These are phyloP conservation scores for Harpalus rufipes DNA, from an alignment of 2,888 invertebrate genomes.

Conservation along the genomic window DNA sequence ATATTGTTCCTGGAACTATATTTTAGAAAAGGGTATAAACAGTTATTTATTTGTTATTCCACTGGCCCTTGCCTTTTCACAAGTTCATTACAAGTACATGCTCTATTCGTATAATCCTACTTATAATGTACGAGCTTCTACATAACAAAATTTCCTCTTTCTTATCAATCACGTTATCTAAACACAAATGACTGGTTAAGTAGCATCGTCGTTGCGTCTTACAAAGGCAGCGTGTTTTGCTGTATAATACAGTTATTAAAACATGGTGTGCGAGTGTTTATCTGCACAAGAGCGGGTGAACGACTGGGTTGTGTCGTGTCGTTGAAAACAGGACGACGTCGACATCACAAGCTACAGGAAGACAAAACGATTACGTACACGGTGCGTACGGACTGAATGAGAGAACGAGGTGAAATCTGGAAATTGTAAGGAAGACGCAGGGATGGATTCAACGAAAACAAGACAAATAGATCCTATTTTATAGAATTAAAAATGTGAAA, in stretches of 20 bases:
- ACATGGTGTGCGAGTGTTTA: constrained; percentile 37
- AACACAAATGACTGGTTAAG: constrained; percentile 17
- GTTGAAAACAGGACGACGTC: background rate
- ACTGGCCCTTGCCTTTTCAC: no score
- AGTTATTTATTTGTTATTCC: no score
- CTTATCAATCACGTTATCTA: constrained; percentile 4
- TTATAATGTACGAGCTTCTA: no score
- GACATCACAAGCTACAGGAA: constrained; percentile 17
- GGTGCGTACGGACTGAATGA: background rate
- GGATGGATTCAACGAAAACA: background rate
- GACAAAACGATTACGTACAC: constrained; percentile 44
- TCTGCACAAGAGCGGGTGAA: background rate
- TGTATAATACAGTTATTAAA: constrained; percentile 52
- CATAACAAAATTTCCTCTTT: background rate
- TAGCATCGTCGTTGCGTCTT: background rate
- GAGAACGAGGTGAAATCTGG: constrained; percentile 39
- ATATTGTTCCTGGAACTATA: no score
- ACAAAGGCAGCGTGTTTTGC: constrained; percentile 14
- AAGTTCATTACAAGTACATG: no score
- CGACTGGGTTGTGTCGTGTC: background rate
- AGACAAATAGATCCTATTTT: background rate
- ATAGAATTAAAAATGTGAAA: background rate
- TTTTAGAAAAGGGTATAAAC: no score
- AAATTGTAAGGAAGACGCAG: constrained; percentile 28
- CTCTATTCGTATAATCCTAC: no score